phyloP scores from a whole-genome alignment of 2,888 invertebrate genomes.

The Camptogramma bilineatum region DNA sequence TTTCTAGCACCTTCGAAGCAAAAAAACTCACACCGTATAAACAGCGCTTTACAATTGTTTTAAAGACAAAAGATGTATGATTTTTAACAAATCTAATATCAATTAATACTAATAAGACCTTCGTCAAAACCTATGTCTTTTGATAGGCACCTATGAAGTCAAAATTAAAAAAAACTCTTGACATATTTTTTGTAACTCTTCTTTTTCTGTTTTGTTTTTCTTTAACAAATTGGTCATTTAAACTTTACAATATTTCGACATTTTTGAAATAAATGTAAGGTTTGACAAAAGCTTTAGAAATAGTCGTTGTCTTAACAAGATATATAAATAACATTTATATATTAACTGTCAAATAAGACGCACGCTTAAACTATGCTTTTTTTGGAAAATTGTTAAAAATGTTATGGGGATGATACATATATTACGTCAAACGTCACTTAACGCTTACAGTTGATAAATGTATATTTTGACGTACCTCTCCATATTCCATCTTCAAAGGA shows the following conservation, averaged over 20 bases:
- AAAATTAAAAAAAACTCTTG: too few species aligned
- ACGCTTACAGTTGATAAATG: not conserved
- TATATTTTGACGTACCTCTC: not conserved
- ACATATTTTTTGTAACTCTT: too few species aligned
- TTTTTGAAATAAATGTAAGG: constrained; percentile 71
- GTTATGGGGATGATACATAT: not conserved
- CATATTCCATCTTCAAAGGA: not conserved
- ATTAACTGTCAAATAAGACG: constrained; percentile 76
- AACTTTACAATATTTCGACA: constrained; percentile 77
- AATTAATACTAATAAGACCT: too few species aligned
- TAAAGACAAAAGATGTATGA: too few species aligned
- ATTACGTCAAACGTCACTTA: not conserved
- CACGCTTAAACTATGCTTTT: constrained; percentile 54
- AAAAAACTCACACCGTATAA: too few species aligned
- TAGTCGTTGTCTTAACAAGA: constrained; percentile 69
- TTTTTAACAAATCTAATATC: too few species aligned
- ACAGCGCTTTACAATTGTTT: too few species aligned
- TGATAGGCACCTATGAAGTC: too few species aligned
- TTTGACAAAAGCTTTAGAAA: constrained; percentile 51
- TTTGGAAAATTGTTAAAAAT: constrained; percentile 8
- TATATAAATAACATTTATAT: constrained; percentile 80
- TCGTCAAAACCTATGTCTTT: too few species aligned
- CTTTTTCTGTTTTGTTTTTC: not conserved
- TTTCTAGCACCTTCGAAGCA: too few species aligned
- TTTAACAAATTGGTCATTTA: constrained; percentile 41